phyloP scores from a whole-genome alignment of 2,888 invertebrate species.

The Ophioninae sp. region DNA sequence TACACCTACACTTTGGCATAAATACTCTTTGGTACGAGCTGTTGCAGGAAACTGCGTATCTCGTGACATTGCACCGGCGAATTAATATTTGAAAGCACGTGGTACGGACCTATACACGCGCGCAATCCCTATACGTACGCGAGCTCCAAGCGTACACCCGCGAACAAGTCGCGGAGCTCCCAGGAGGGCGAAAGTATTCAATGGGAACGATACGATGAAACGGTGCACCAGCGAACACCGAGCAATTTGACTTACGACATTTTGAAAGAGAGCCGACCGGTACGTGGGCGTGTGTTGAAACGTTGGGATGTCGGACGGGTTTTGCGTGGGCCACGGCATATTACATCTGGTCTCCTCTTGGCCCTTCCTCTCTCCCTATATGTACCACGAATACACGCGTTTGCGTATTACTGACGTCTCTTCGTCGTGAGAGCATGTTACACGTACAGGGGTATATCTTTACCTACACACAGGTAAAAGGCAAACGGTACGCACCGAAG shows the following conservation, averaged over 20 bases:
- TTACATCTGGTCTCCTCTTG: slow-evolving; percentile 75
- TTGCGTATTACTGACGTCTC: background rate
- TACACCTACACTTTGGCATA: slow-evolving; percentile 33
- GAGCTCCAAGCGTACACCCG: background rate
- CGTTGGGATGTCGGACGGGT: slow-evolving; percentile 78
- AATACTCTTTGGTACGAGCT: slow-evolving; percentile 20
- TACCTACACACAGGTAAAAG: background rate
- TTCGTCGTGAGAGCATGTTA: slow-evolving; percentile 5
- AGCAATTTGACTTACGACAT: slow-evolving; percentile 79
- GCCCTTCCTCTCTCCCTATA: slow-evolving; percentile 38
- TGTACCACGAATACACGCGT: slow-evolving; percentile 24
- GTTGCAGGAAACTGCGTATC: slow-evolving; percentile 32
- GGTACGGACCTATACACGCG: slow-evolving; percentile 20
- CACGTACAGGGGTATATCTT: slow-evolving; percentile 3
- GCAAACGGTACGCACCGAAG: slow-evolving; percentile 34
- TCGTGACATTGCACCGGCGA: slow-evolving; percentile 37
- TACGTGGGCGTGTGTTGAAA: slow-evolving; percentile 80
- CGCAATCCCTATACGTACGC: background rate
- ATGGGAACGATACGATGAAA: slow-evolving; percentile 72
- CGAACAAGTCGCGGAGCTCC: slow-evolving; percentile 11
- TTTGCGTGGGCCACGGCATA: slow-evolving; percentile 78
- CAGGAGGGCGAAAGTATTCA: slow-evolving; percentile 42
- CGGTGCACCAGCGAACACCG: slow-evolving; percentile 68
- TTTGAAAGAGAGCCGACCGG: slow-evolving; percentile 77
- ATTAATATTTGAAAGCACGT: slow-evolving; percentile 51